Percentiles rank a stretch among this genome's conserved stretches.
These are phyloP conservation scores for Chaetodon auriga DNA, from an alignment of 2,113 vertebrate genomes.

Conservation along the genomic window DNA sequence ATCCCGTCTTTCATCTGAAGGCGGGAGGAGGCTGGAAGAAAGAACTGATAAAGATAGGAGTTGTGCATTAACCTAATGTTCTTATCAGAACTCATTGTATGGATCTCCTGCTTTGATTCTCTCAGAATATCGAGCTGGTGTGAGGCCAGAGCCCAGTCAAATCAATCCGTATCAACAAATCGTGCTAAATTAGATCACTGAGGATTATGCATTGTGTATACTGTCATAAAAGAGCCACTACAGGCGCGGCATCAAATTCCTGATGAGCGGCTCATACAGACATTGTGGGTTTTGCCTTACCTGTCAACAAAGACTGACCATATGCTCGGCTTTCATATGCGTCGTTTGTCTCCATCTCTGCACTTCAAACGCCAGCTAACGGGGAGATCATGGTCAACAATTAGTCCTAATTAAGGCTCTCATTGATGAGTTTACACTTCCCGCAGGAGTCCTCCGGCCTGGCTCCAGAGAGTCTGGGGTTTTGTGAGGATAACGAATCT, in stretches of 20 bases:
- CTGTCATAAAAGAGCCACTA: no score
- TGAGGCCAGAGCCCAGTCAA: neutral
- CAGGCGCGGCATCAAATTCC: neutral
- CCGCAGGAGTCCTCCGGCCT: constrained; percentile 67
- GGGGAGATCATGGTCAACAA: constrained; percentile 87
- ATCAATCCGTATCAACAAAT: neutral
- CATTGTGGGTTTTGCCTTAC: neutral
- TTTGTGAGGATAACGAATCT: constrained; percentile 61
- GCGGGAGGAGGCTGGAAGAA: neutral
- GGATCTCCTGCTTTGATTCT: constrained; percentile 47
- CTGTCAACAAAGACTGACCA: constrained; percentile 24
- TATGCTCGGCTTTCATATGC: constrained; percentile 64
- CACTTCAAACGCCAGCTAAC: constrained; percentile 90
- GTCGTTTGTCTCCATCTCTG: constrained; percentile 75
- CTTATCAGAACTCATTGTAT: constrained; percentile 48
- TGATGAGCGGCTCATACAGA: neutral
- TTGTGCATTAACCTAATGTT: constrained; percentile 7
- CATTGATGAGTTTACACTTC: constrained; percentile 86
- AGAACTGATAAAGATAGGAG: constrained; percentile 23
- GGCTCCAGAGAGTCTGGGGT: constrained; percentile 90
- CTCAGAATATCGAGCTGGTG: neutral
- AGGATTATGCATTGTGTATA: neutral
- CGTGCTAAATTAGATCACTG: constrained; percentile 25
- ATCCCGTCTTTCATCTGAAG: constrained; percentile 29
- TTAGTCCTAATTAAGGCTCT: constrained; percentile 84